Conservation (phyloP, 2,113 vertebrate species). For the Phaetusa simplex region DNA sequence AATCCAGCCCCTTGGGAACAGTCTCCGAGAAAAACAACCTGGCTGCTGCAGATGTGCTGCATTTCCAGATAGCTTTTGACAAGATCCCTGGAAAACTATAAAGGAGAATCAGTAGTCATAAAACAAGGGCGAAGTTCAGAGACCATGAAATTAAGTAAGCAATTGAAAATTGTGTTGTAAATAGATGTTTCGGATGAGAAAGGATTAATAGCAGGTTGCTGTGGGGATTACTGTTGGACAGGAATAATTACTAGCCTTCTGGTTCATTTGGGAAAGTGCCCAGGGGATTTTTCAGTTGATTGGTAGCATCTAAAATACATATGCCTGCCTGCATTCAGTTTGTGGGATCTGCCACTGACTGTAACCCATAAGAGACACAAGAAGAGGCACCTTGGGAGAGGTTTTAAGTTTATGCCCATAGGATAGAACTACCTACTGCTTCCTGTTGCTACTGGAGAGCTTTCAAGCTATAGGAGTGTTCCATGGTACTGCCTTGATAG, state of each 20-base stretch:
- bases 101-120: conserved; percentile 36
- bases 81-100: conserved; percentile 28
- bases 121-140: conserved; percentile 20
- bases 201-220: conserved; percentile 56
- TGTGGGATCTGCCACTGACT: background rate
- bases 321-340: background rate
- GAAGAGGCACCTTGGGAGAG: background rate
- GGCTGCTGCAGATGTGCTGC: background rate
- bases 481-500: background rate
- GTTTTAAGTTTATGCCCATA: background rate
- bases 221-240: conserved; percentile 35
- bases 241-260: conserved; percentile 54
- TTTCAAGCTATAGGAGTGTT: background rate
- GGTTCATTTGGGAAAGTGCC: conserved; percentile 14
- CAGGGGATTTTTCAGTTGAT: conserved; percentile 35
- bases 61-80: conserved; percentile 21
- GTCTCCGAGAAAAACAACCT: background rate
- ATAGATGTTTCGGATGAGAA: conserved; percentile 56
- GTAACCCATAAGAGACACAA: background rate
- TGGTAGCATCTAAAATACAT: background rate
- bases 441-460: background rate
- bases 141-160: conserved; percentile 58
- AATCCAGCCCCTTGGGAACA: background rate
- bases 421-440: background rate
- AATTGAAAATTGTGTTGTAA: conserved; percentile 43